Base-by-base conservation (phyloP, 2,888 invertebrate genomes). In the Callosobruchus maculatus region DNA sequence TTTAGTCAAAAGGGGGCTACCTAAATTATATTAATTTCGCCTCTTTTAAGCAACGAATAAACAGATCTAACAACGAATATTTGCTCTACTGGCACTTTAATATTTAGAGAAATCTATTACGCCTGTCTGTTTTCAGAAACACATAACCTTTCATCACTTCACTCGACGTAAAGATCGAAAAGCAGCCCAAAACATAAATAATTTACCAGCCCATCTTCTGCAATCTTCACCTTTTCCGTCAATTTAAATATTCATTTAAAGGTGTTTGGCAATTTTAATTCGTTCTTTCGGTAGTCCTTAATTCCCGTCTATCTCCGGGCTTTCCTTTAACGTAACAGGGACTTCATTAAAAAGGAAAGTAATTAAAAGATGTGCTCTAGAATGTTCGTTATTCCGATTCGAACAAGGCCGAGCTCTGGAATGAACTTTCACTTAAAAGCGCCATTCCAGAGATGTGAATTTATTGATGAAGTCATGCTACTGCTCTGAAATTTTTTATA, bases 311-410 rank as follows among this genome's bases (percentile, higher is more conserved):
- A 71, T 21, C 68, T 69, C 68, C 21, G 67, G 67, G 22, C 30
- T 21, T 21, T 31, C 22, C 67, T 68, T 68, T 67, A 31, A 68
- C 73, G 67, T 74, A 70, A 70, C 74, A 49, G 71, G 75, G 71
- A 73, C 49, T 49, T 79, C 78, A 76, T 79, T 77, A 78, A 78
- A 78, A 79, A 77, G 75, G 76, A 78, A 80, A 79, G 78, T 78
- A 81, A 80, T 80, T 80, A 80, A 80, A 80, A 80, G 76, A 80
- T 78, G 74, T 79, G 74, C 72, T 74, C 73, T 73, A 76, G 75
- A 77, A 77, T 78, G 75, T 73, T 72, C 72, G 70, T 72, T 49
- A 49, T 49, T 49, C 13, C 49, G 49, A 49, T 49, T 49, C 18
- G 18, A 49, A 49, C 49, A 49, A 49, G 49, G 49, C 4, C 18